Evolutionary conservation across 2,113 vertebrate genomes (phyloP).

Genomic region (Calonectris borealis): DNA sequence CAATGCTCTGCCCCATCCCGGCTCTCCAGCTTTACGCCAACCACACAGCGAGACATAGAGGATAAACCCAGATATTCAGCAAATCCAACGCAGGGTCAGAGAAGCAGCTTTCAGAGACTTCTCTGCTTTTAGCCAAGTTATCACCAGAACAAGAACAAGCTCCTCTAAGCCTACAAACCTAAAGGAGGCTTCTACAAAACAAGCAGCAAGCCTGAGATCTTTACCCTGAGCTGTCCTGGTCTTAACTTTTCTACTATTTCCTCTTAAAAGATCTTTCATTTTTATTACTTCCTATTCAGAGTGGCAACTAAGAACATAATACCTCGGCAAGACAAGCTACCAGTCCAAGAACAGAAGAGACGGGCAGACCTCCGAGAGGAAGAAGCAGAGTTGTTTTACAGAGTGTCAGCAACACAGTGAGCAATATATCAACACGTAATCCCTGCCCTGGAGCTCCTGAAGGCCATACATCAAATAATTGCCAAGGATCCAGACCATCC

Average conservation of each 20-base stretch:
- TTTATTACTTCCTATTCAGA: background rate
- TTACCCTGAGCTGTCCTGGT: background rate
- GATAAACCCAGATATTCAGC: background rate
- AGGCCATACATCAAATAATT: background rate
- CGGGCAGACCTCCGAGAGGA: background rate
- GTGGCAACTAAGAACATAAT: background rate
- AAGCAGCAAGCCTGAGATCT: background rate
- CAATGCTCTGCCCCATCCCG: rapidly evolving
- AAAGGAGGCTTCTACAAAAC: background rate
- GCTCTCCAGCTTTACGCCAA: background rate
- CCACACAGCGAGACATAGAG: background rate
- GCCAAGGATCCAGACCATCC: background rate
- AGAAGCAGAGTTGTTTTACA: background rate
- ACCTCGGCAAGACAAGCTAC: background rate
- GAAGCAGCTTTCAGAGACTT: background rate
- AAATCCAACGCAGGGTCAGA: background rate
- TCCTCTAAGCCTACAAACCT: background rate
- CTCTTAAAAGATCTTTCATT: background rate
- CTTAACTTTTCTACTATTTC: background rate
- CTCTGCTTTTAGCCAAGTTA: background rate
- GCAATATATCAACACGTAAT: rapidly evolving
- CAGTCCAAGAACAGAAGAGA: rapidly evolving
- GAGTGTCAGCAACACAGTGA: background rate
- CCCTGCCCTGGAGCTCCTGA: background rate
- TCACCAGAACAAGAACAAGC: rapidly evolving